phyloP scores from a whole-genome alignment of 2,113 vertebrate genomes.

The Microtus richardsoni region DNA sequence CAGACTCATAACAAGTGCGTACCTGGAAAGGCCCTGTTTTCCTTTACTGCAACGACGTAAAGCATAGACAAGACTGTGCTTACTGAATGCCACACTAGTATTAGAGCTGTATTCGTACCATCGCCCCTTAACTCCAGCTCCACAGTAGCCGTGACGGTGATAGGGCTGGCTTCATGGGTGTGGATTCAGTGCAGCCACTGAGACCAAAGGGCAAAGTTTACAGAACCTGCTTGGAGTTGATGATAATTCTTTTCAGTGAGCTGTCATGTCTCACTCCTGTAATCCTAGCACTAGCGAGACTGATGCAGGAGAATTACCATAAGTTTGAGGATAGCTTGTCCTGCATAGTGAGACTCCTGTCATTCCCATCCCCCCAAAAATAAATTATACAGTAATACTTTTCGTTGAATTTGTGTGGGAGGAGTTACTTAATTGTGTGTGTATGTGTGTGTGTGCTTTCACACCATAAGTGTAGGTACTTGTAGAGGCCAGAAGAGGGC shows the following conservation, averaged over 20 bases:
- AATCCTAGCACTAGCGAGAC: not conserved
- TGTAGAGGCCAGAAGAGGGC: not conserved
- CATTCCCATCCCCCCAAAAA: not conserved
- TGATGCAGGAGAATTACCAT: not conserved
- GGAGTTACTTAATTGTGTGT: not conserved
- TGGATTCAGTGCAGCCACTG: not conserved
- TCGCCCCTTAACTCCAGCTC: not conserved
- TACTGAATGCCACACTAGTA: not conserved
- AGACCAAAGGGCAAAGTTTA: not conserved
- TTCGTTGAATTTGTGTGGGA: not conserved
- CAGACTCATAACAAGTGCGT: not conserved
- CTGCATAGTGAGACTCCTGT: not conserved
- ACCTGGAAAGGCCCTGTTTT: slow-evolving; percentile 33
- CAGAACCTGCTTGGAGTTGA: not conserved
- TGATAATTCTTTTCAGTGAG: not conserved
- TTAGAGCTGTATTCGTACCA: not conserved
- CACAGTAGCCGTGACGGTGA: not conserved
- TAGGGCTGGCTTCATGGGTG: not conserved
- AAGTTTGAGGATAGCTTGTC: not conserved
- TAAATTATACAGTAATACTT: not conserved
- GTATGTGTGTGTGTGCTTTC: not conserved
- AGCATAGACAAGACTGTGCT: not conserved
- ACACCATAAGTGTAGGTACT: not conserved
- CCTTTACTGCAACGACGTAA: not conserved
- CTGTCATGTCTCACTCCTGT: not conserved